These are phyloP conservation scores for Globodera rostochiensis DNA, from an alignment of 1,140 invertebrate species.

Conservation along the genomic window DNA sequence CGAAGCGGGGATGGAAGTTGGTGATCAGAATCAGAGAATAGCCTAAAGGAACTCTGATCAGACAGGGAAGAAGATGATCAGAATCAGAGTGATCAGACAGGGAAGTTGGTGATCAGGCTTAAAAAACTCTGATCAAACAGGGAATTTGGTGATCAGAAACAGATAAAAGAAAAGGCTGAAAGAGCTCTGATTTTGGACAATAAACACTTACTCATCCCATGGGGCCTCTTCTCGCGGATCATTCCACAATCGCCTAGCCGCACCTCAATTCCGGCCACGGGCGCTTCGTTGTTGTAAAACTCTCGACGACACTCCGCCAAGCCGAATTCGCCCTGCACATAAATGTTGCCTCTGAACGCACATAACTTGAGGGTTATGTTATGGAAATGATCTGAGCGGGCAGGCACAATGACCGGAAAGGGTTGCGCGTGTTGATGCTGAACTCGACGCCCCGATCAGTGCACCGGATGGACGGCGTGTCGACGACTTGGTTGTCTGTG, in stretches of 20 bases:
- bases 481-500: slow-evolving; percentile 40
- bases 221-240: slow-evolving; percentile 29
- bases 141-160: too few relatives aligned
- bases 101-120: slow-evolving; percentile 51
- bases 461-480: slow-evolving; percentile 30
- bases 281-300: slow-evolving; percentile 37
- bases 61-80: too few relatives aligned
- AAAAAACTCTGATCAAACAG: not conserved
- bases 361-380: not conserved
- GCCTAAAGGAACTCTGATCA: not conserved
- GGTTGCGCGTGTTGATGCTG: slow-evolving; percentile 32
- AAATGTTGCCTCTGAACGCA: slow-evolving; percentile 38
- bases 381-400: not conserved
- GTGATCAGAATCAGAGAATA: slow-evolving; percentile 43
- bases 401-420: slow-evolving; percentile 31
- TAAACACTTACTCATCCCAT: slow-evolving; percentile 17
- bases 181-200: too few relatives aligned
- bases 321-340: slow-evolving; percentile 42
- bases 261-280: slow-evolving; percentile 29
- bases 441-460: slow-evolving; percentile 34
- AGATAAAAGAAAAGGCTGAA: too few relatives aligned
- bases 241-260: slow-evolving; percentile 40
- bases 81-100: too few relatives aligned
- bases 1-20: slow-evolving; percentile 56
- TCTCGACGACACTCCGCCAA: slow-evolving; percentile 34